phyloP scores from a whole-genome alignment of 2,113 vertebrate genomes.

The Ivindomyrus marchei region DNA sequence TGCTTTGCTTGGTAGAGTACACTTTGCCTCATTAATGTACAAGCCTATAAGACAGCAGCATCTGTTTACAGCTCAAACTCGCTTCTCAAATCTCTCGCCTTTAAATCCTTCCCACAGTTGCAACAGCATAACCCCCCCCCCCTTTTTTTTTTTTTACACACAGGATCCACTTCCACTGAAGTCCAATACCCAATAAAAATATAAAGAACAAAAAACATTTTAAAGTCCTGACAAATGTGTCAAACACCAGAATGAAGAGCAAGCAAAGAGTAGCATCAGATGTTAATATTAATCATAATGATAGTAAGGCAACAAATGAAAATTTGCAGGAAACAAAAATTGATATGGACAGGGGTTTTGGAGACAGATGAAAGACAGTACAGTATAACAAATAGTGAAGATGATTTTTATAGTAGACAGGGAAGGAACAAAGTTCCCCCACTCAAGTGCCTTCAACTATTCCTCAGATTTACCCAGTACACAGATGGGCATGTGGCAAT shows the following conservation, averaged over 20 bases:
- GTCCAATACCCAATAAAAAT: conserved; percentile 27
- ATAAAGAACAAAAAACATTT: conserved; percentile 34
- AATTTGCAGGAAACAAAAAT: conserved; percentile 45
- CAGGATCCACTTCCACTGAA: background rate
- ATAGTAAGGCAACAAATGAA: conserved; percentile 60
- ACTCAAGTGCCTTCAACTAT: background rate
- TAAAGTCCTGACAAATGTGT: conserved; percentile 20
- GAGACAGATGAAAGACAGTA: background rate
- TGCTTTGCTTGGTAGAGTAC: conserved; percentile 20
- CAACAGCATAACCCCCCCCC: background rate
- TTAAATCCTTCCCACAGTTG: conserved; percentile 26
- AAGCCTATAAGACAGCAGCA: conserved; percentile 52
- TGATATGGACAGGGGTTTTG: conserved; percentile 33
- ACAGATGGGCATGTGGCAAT: background rate
- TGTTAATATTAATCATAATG: conserved; percentile 38
- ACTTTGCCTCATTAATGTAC: conserved; percentile 35
- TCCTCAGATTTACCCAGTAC: background rate
- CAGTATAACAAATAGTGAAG: background rate
- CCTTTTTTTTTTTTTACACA: background rate
- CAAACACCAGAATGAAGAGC: conserved; percentile 40
- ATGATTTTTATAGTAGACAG: background rate
- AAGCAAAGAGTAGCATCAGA: conserved; percentile 44
- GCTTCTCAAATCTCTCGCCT: conserved; percentile 23
- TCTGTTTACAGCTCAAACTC: conserved; percentile 33
- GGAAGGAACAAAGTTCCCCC: background rate